Evolutionary conservation across 2,888 invertebrate genomes (phyloP), one percentile per base, ranked within the genome.

Genomic region (Sinotaia quadrata): DNA sequence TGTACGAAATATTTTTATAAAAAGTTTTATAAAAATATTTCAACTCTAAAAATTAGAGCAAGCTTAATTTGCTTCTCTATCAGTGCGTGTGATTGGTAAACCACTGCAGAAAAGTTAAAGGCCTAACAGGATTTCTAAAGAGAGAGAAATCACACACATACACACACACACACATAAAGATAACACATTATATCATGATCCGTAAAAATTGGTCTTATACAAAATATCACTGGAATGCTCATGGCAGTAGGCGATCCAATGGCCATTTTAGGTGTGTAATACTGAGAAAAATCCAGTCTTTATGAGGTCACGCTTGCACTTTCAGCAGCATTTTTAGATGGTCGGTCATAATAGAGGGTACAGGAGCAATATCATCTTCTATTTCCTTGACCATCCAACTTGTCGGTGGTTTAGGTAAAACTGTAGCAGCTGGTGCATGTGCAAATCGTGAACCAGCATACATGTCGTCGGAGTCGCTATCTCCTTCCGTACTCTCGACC

Each of bases 401-500:
- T 77, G 91, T 91, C 71, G 94, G 94, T 81, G 94, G 94, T 86
- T 92, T 93, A 71, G 94, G 94, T 84, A 94, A 89, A 75, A 92
- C 92, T 80, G 92, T 92, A 54, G 94, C 93, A 69, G 93, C 92
- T 61, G 94, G 94, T 67, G 94, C 93, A 79, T 93, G 93, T 84
- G 93, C 93, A 90, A 94, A 94, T 88, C 94, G 94, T 86, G 94
- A 93, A 85, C 92, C 94, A 76, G 94, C 94, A 74, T 88, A 89
- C 52, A 56, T 62, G 34, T 54, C 56, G 27, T 54, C 56, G 34
- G 56, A 33, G 54, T 54, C 24, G 34, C 57, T 57, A 47, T 24
- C 27, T 18, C 31, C 54, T 10, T 8, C 7, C 2, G 54, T 27
- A 47, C 62, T 21, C n/a, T 47, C 33, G 56, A 61, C 49, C 37